Evolutionary conservation across 2,797 vertebrate genomes (phyloP).

Genomic region (Rhinoraja longicauda): DNA sequence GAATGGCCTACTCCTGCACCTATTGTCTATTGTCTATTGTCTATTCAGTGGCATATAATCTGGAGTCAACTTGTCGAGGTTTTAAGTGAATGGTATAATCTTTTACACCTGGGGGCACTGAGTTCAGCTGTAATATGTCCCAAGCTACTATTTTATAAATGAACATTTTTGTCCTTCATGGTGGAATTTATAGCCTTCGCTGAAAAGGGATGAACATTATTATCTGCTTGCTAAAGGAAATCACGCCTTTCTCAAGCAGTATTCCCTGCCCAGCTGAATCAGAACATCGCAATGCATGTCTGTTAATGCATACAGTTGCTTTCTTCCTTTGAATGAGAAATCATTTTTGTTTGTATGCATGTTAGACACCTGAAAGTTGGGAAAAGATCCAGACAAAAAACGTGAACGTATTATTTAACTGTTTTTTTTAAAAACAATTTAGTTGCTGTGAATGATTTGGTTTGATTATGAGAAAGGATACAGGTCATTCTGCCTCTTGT

Average conservation of each 20-base stretch:
- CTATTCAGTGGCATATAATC: constrained; percentile 5
- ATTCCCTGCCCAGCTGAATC: not conserved
- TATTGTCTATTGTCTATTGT: too few species aligned
- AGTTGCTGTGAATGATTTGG: not conserved
- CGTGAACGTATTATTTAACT: not conserved
- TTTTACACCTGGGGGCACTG: not conserved
- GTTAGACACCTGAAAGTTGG: not conserved
- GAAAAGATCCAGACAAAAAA: not conserved
- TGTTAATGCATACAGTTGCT: too few species aligned
- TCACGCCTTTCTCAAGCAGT: not conserved
- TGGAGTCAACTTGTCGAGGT: not conserved
- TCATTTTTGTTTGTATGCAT: not conserved
- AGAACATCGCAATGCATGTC: not conserved
- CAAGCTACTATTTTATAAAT: not conserved
- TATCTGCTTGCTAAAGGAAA: constrained; percentile 3
- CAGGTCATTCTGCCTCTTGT: not conserved
- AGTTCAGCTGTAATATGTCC: not conserved
- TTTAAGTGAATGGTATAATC: constrained; percentile 5
- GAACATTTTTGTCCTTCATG: not conserved
- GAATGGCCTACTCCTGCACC: too few species aligned
- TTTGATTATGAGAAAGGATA: not conserved
- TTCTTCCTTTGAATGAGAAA: not conserved
- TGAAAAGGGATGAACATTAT: not conserved
- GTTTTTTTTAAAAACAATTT: not conserved
- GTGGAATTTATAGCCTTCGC: not conserved